Conservation (phyloP, 2,888 invertebrate genomes). For the Ochropleura leucogaster region DNA sequence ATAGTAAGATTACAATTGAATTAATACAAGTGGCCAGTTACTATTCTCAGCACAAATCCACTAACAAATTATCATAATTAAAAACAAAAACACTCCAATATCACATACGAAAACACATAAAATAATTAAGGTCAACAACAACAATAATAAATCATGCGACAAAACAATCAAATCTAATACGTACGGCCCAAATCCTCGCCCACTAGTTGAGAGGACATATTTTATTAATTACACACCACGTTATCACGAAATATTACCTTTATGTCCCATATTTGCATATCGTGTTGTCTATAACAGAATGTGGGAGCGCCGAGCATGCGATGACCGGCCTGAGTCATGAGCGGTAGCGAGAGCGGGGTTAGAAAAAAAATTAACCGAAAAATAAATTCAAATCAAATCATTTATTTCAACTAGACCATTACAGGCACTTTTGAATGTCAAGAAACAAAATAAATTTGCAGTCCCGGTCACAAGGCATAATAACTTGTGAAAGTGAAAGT, state of each 20-base stretch:
- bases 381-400: no score
- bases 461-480: no score
- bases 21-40: background rate
- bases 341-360: constrained; percentile 37
- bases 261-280: constrained; percentile 90
- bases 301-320: constrained; percentile 84
- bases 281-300: constrained; percentile 84
- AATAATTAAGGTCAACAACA: constrained; percentile 78
- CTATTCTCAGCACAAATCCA: background rate
- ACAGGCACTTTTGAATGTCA: no score
- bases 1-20: background rate
- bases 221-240: constrained; percentile 88
- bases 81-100: constrained; percentile 23
- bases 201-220: constrained; percentile 82
- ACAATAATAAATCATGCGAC: constrained; percentile 78
- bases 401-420: no score
- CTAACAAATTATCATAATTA: constrained; percentile 19
- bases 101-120: constrained; percentile 44
- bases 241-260: constrained; percentile 90
- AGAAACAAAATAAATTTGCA: no score
- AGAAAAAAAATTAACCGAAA: no score
- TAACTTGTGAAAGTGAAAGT: no score
- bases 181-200: constrained; percentile 80
- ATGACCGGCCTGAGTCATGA: constrained; percentile 55
- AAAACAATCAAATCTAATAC: constrained; percentile 81